These are phyloP conservation scores for Casuarius casuarius DNA, from an alignment of 2,113 vertebrate species.

Conservation along the genomic window DNA sequence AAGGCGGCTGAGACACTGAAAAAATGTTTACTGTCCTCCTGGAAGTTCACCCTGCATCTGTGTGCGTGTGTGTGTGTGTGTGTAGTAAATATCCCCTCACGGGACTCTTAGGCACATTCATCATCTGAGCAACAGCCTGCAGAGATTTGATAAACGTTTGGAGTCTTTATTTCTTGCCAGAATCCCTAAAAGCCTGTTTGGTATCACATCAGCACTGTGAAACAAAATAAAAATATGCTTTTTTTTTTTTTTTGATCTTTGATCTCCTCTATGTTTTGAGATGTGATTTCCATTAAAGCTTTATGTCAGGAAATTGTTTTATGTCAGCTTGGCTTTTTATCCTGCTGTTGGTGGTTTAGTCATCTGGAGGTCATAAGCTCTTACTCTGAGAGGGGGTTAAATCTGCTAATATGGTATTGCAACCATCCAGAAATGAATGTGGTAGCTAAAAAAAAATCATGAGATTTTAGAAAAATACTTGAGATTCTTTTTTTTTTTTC, in stretches of 20 bases:
- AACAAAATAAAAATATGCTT: neutral
- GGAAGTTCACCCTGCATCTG: neutral
- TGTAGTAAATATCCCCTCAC: neutral
- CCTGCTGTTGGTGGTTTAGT: neutral
- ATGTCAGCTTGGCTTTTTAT: constrained; percentile 10
- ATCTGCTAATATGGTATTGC: neutral
- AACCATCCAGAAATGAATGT: neutral
- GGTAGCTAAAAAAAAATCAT: neutral
- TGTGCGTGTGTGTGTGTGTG: neutral
- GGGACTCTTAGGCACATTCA: neutral
- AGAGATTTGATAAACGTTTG: neutral
- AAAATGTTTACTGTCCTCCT: constrained; percentile 14
- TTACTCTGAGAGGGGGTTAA: neutral
- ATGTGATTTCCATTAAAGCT: neutral
- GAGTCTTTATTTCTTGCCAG: neutral
- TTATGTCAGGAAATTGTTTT: neutral
- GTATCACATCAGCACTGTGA: neutral
- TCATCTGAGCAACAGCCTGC: neutral
- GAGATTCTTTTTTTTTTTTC: neutral
- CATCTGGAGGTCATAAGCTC: neutral
- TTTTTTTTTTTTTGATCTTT: constrained; percentile 10
- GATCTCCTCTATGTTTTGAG: neutral
- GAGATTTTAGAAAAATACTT: neutral
- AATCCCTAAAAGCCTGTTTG: neutral
- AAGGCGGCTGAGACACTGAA: neutral